A percentile compares a stretch with the other conserved stretches of the same genome.
These are phyloP conservation scores for Cyaniris semiargus DNA, from an alignment of 2,888 invertebrate species.

Conservation along the genomic window DNA sequence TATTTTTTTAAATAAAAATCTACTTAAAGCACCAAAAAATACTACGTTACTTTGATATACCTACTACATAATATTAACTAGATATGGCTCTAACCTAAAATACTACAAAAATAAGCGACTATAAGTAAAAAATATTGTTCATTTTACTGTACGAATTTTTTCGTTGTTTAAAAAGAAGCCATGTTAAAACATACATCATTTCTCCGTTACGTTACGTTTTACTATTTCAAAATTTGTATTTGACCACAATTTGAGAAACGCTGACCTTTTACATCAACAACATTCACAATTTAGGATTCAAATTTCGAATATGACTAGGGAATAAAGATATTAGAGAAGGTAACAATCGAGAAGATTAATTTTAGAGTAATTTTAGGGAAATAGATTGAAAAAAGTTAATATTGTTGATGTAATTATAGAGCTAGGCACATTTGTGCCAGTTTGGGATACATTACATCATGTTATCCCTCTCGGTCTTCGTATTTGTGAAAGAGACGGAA, in stretches of 20 bases:
- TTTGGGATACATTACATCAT: neutral
- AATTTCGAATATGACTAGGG: conserved; percentile 13
- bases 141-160: neutral
- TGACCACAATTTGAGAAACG: conserved; percentile 7
- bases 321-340: neutral
- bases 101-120: neutral
- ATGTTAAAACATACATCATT: neutral
- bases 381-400: conserved; percentile 1
- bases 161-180: neutral
- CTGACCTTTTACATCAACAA: conserved; percentile 28
- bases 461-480: neutral
- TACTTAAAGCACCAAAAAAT: conserved; percentile 15
- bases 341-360: neutral
- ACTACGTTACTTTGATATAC: neutral
- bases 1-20: neutral
- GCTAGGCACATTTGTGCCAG: neutral
- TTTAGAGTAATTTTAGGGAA: neutral
- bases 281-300: conserved; percentile 3
- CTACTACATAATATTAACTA: neutral
- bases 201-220: neutral
- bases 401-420: conserved; percentile 32
- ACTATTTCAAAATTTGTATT: neutral
- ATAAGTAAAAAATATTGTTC: neutral
- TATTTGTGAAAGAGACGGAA: neutral
- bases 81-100: neutral